Conservation (phyloP, 2,113 vertebrate species). For the Galbula dea region DNA sequence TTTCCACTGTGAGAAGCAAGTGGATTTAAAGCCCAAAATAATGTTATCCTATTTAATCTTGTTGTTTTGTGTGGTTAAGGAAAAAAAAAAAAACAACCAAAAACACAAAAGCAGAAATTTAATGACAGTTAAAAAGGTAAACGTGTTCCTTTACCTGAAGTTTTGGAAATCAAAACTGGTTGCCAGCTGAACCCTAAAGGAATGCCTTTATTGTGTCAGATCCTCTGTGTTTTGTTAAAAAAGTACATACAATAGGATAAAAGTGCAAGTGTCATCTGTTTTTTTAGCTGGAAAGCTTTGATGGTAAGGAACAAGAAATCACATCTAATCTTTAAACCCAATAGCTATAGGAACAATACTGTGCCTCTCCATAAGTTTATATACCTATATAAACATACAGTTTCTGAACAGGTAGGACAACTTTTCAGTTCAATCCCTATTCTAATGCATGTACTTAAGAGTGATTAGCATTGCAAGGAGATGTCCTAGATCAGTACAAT, state of each 20-base stretch:
- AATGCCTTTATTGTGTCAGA: background rate
- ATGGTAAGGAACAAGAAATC: background rate
- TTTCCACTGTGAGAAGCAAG: constrained; percentile 3
- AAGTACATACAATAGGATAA: background rate
- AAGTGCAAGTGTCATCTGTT: background rate
- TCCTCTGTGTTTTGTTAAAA: background rate
- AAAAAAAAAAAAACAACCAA: background rate
- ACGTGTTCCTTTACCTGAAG: background rate
- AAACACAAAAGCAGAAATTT: too few species aligned
- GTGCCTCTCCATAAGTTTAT: background rate
- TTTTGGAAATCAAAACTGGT: background rate
- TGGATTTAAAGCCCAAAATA: constrained; percentile 40
- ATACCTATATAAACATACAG: background rate
- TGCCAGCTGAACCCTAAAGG: background rate
- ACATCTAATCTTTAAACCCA: background rate
- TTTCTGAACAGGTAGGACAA: constrained; percentile 9
- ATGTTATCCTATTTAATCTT: constrained; percentile 48
- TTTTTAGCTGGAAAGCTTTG: background rate
- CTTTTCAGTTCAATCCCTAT: background rate
- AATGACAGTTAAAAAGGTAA: background rate
- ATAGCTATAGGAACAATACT: background rate
- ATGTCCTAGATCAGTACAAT: constrained; percentile 1
- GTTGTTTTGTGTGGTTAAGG: background rate
- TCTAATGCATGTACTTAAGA: background rate
- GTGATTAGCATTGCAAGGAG: constrained; percentile 27